A percentile compares a stretch with the other conserved stretches of the same genome.
phyloP scores from a whole-genome alignment of 2,888 invertebrate species.

The Mesorhabditis spiculigera region DNA sequence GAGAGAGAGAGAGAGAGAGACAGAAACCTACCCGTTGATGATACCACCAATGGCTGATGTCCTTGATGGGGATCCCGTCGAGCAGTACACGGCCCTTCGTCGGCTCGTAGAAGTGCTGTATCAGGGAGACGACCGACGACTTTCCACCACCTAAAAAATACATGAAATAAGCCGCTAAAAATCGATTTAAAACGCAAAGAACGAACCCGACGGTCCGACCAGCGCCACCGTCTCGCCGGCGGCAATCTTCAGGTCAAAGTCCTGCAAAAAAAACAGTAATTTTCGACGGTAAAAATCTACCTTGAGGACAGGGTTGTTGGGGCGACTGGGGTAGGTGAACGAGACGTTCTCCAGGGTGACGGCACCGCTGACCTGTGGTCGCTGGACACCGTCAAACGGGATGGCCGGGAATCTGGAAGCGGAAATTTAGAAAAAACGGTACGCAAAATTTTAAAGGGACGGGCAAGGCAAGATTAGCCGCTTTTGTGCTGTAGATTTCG shows the following conservation, averaged over 20 bases:
- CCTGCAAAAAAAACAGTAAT: constrained; percentile 36
- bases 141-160: constrained; percentile 60
- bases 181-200: neutral
- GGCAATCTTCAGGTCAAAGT: constrained; percentile 58
- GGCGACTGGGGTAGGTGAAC: constrained; percentile 80
- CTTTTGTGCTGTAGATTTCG: neutral
- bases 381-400: constrained; percentile 22
- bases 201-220: constrained; percentile 59
- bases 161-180: neutral
- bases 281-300: constrained; percentile 48
- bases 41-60: constrained; percentile 60
- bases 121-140: constrained; percentile 60
- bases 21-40: constrained; percentile 57
- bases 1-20: no score
- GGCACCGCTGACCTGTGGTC: constrained; percentile 64
- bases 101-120: constrained; percentile 62
- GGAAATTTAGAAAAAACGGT: neutral
- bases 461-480: no score
- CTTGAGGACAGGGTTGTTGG: constrained; percentile 73
- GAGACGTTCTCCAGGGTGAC: constrained; percentile 72
- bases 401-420: constrained; percentile 19
- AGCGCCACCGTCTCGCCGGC: constrained; percentile 62
- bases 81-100: constrained; percentile 58
- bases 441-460: neutral
- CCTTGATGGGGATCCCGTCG: constrained; percentile 57